A percentile compares a stretch with the other conserved stretches of the same genome.
phyloP scores from a whole-genome alignment of 1,140 invertebrate species.

The Brachionus rotundiformis region DNA sequence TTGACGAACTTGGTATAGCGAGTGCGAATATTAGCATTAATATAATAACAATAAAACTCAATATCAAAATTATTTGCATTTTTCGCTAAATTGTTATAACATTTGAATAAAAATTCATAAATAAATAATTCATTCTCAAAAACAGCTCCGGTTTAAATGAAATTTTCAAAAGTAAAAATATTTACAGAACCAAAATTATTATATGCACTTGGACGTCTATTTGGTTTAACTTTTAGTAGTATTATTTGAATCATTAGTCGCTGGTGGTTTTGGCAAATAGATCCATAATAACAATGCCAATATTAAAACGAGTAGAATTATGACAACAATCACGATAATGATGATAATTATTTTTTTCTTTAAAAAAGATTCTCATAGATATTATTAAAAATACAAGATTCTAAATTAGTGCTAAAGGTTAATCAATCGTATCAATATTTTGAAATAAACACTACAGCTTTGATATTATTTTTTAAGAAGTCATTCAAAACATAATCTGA shows the following conservation, averaged over 20 bases:
- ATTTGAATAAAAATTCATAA: constrained; percentile 8
- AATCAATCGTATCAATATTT: not conserved
- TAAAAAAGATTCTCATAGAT: constrained; percentile 68
- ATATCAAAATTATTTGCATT: constrained; percentile 43
- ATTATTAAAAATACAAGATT: not conserved
- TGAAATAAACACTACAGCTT: no score
- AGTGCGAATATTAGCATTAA: constrained; percentile 26
- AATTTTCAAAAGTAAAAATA: not conserved
- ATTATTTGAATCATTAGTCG: not conserved
- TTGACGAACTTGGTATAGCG: not conserved
- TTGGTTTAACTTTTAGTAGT: constrained; percentile 4
- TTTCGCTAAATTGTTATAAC: constrained; percentile 13
- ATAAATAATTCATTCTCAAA: constrained; percentile 35
- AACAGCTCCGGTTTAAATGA: not conserved
- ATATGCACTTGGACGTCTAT: not conserved
- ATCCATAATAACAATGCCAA: constrained; percentile 58
- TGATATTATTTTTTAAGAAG: no score
- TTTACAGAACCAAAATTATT: not conserved
- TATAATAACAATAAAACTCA: constrained; percentile 40
- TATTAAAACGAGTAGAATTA: constrained; percentile 75
- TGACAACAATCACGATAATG: constrained; percentile 75
- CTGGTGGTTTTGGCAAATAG: not conserved
- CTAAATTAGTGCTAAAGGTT: not conserved
- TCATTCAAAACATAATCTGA: no score
- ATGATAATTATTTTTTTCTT: constrained; percentile 83